A percentile compares a stretch with the other conserved stretches of the same genome.
These are phyloP conservation scores for Toxotes lorentzi DNA, from an alignment of 2,797 vertebrate genomes.

Conservation along the genomic window DNA sequence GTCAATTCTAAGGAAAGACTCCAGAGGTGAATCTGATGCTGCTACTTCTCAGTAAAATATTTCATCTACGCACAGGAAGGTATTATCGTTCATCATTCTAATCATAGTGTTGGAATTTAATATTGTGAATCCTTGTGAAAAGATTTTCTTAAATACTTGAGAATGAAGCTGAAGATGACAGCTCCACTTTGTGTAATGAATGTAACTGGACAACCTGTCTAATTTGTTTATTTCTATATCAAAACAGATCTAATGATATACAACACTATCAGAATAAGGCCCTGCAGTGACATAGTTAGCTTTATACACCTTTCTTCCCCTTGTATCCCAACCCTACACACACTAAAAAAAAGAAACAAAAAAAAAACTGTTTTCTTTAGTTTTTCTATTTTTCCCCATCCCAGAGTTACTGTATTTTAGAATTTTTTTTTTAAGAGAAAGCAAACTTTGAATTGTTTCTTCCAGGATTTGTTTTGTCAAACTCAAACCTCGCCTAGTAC, in stretches of 20 bases:
- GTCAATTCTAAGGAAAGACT: conserved; percentile 8
- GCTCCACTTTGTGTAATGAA: neutral
- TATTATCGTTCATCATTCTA: neutral
- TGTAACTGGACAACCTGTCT: neutral
- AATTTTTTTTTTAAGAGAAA: no score
- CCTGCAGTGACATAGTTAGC: neutral
- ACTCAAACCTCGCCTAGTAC: conserved; percentile 36
- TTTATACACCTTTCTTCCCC: conserved; percentile 8
- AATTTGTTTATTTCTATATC: neutral
- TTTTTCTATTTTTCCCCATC: neutral
- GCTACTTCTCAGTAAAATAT: conserved; percentile 11
- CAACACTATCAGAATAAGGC: neutral
- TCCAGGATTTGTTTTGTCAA: conserved; percentile 33
- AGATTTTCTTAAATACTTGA: conserved; percentile 7
- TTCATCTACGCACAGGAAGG: conserved; percentile 2
- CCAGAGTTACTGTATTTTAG: neutral
- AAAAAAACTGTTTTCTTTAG: neutral
- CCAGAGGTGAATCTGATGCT: conserved; percentile 2
- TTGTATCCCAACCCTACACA: conserved; percentile 8
- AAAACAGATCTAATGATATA: neutral
- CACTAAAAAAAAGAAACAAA: conserved; percentile 17
- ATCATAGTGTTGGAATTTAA: neutral
- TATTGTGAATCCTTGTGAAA: neutral
- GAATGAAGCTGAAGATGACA: neutral
- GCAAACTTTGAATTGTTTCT: conserved; percentile 26